A percentile compares a stretch with the other conserved stretches of the same genome.
These are phyloP conservation scores for Sphaerodactylus townsendi DNA, from an alignment of 2,113 vertebrate species.

Conservation along the genomic window DNA sequence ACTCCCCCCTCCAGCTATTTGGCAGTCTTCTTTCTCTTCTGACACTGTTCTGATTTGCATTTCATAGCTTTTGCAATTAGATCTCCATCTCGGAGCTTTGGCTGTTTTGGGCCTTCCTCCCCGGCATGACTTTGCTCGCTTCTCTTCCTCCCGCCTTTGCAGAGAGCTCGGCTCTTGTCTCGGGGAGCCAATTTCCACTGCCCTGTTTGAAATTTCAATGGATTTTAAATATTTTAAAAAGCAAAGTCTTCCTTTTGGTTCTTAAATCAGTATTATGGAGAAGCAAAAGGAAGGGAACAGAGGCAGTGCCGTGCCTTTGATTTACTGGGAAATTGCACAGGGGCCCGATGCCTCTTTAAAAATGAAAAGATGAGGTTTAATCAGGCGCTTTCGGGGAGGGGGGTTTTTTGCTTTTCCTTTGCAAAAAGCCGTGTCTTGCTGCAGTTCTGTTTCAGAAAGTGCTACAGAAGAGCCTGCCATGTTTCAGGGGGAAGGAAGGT, in stretches of 20 bases:
- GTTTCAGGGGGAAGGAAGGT: not conserved
- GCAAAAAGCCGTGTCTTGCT: rapidly evolving
- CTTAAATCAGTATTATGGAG: conserved; percentile 55
- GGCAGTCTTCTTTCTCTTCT: conserved; percentile 40
- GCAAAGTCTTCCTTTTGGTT: conserved; percentile 43
- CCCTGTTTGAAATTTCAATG: conserved; percentile 54
- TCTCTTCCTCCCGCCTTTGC: conserved; percentile 24
- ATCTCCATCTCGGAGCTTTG: conserved; percentile 31
- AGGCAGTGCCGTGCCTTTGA: conserved; percentile 3
- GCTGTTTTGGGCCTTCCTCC: conserved; percentile 41
- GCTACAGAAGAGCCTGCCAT: not conserved
- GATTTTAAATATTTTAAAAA: conserved; percentile 65
- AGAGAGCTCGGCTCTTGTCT: conserved; percentile 27
- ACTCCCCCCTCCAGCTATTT: too few relatives aligned
- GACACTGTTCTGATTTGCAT: conserved; percentile 32
- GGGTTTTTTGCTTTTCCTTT: not conserved
- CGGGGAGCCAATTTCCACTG: conserved; percentile 53
- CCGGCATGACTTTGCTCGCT: not conserved
- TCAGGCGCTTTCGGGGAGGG: not conserved
- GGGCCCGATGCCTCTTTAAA: conserved; percentile 30
- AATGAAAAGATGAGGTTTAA: conserved; percentile 18
- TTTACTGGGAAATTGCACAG: conserved; percentile 20
- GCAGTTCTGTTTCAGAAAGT: not conserved
- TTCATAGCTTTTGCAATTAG: conserved; percentile 45
- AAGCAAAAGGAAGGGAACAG: conserved; percentile 36